phyloP scores from a whole-genome alignment of 1,140 invertebrate species.

The Contarinia nasturtii region DNA sequence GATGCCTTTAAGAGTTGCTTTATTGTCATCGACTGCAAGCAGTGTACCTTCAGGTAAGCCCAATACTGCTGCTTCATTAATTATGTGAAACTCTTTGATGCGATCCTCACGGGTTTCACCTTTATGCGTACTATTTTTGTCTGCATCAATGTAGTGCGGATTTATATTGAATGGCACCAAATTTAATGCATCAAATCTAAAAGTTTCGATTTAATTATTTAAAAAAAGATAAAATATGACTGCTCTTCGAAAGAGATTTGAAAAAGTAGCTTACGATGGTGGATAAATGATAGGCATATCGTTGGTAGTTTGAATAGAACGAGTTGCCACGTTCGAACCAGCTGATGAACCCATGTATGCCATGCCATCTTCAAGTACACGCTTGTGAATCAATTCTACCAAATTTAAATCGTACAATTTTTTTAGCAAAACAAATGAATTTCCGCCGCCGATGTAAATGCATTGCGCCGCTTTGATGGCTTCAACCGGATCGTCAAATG shows the following conservation, averaged over 20 bases:
- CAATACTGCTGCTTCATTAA: slow-evolving; percentile 36
- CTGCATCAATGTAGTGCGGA: slow-evolving; percentile 57
- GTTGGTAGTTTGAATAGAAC: slow-evolving; percentile 62
- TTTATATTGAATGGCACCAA: slow-evolving; percentile 74
- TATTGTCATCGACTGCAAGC: slow-evolving; percentile 37
- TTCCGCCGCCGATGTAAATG: slow-evolving; percentile 62
- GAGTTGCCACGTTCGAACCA: slow-evolving; percentile 63
- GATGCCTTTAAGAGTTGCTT: slow-evolving; percentile 36
- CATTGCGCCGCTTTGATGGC: slow-evolving; percentile 42
- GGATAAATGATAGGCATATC: slow-evolving; percentile 73
- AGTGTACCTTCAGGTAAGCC: slow-evolving; percentile 52
- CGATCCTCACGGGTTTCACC: slow-evolving; percentile 56
- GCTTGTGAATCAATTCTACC: slow-evolving; percentile 38
- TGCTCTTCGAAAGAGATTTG: no score
- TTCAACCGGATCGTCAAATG: slow-evolving; percentile 27
- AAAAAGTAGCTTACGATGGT: slow-evolving; percentile 36
- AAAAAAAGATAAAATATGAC: not conserved
- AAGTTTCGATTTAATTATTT: not conserved
- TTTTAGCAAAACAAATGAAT: slow-evolving; percentile 53
- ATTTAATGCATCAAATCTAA: slow-evolving; percentile 37
- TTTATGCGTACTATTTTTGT: slow-evolving; percentile 41
- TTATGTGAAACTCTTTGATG: slow-evolving; percentile 43
- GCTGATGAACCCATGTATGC: slow-evolving; percentile 66
- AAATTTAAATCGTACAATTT: slow-evolving; percentile 47
- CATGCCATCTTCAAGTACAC: slow-evolving; percentile 39